Conservation (phyloP, 1,140 invertebrate genomes). For the Magallana ariakensis region DNA sequence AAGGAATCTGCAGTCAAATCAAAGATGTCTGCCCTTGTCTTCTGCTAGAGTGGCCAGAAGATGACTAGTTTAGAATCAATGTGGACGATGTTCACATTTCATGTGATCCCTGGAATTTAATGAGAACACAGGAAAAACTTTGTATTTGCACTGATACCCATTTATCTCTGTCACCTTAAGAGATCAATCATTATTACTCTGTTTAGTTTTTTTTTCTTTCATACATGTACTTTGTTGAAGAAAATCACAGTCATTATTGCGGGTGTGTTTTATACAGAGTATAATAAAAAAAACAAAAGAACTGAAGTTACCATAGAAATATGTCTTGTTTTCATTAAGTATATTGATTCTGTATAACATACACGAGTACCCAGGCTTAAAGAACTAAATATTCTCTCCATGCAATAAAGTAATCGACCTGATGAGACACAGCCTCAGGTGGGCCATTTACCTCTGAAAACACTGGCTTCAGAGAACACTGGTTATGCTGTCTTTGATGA, state of each 20-base stretch:
- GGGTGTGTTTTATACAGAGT: not conserved
- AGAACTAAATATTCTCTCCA: no score
- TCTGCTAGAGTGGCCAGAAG: conserved; percentile 19
- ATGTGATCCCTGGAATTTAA: conserved; percentile 30
- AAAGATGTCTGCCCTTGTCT: conserved; percentile 12
- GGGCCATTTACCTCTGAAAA: not conserved
- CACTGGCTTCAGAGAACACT: not conserved
- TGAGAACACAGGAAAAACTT: conserved; percentile 18
- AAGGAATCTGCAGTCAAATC: conserved; percentile 23
- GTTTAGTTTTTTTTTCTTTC: not conserved
- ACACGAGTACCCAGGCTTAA: not conserved
- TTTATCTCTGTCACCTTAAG: conserved; percentile 12
- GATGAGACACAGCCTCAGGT: no score
- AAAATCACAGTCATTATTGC: not conserved
- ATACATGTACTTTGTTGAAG: not conserved
- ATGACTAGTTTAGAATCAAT: conserved; percentile 19
- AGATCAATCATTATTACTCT: conserved; percentile 3
- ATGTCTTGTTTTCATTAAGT: not conserved
- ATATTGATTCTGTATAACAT: not conserved
- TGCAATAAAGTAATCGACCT: no score
- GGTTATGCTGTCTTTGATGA: no score
- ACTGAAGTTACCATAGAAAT: conserved; percentile 23
- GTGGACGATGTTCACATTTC: conserved; percentile 21
- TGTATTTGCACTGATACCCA: conserved; percentile 23
- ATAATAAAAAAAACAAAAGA: not conserved